phyloP scores from a whole-genome alignment of 1,140 invertebrate genomes.

The Amphibalanus amphitrite region DNA sequence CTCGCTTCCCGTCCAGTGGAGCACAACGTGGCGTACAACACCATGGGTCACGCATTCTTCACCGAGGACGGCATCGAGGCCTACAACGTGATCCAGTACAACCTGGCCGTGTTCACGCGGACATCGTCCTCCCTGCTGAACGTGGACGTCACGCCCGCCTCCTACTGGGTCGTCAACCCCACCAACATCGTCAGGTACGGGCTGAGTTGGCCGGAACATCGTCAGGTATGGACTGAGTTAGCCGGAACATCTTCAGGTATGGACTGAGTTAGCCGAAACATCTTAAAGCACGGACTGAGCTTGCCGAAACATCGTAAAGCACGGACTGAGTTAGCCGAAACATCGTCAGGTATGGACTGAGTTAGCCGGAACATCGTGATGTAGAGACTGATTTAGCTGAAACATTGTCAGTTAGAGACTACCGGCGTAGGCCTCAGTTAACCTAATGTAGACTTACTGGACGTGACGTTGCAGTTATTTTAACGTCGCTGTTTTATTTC shows the following conservation, averaged over 20 bases:
- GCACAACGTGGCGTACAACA: conserved; percentile 15
- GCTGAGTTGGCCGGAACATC: too few relatives aligned
- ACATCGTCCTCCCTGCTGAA: conserved; percentile 14
- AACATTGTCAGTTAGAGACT: too few relatives aligned
- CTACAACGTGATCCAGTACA: conserved; percentile 15
- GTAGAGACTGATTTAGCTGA: not conserved
- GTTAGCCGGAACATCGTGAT: not conserved
- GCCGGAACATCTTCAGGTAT: not conserved
- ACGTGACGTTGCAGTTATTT: too few relatives aligned
- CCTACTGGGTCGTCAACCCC: conserved; percentile 13
- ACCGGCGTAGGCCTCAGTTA: too few relatives aligned
- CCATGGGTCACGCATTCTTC: conserved; percentile 16
- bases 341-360: too few relatives aligned
- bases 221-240: too few relatives aligned
- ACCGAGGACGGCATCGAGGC: conserved; percentile 16
- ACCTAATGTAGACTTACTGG: too few relatives aligned
- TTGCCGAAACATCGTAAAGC: conserved; percentile 6
- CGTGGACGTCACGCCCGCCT: conserved; percentile 14
- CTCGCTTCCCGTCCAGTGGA: conserved; percentile 7
- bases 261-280: too few relatives aligned
- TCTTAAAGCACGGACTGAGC: too few relatives aligned
- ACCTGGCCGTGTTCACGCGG: conserved; percentile 14
- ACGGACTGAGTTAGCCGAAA: too few relatives aligned
- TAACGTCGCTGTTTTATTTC: conserved; percentile 1
- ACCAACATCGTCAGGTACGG: conserved; percentile 3